phyloP scores from a whole-genome alignment of 1,140 invertebrate species.

The Colletes gigas region DNA sequence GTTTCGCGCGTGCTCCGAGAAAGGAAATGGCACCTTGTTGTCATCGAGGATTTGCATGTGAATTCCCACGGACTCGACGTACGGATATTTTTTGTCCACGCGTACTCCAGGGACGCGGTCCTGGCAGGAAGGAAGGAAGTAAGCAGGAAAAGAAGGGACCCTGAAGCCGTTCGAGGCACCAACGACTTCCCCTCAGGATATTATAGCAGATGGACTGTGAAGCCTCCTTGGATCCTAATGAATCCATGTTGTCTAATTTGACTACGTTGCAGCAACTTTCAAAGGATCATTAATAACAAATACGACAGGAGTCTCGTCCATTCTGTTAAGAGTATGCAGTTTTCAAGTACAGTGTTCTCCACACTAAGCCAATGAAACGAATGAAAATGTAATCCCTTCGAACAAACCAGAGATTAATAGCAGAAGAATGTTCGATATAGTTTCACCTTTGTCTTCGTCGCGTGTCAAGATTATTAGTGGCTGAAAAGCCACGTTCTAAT shows the following conservation, averaged over 20 bases:
- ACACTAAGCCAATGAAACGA: too few species aligned
- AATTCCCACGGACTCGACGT: conserved; percentile 63
- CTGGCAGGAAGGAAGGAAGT: conserved; percentile 48
- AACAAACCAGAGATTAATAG: too few species aligned
- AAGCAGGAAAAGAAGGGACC: conserved; percentile 48
- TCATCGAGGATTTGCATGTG: conserved; percentile 67
- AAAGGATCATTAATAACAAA: too few species aligned
- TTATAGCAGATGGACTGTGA: conserved; percentile 43
- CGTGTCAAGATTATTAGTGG: not conserved
- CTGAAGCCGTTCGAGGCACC: conserved; percentile 35
- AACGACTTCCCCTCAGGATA: conserved; percentile 50
- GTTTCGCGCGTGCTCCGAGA: conserved; percentile 40
- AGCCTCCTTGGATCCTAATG: conserved; percentile 33
- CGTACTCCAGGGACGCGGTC: conserved; percentile 19
- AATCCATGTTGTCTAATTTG: not conserved
- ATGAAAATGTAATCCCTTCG: too few species aligned
- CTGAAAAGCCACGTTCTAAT: conserved; percentile 16
- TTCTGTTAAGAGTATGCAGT: too few species aligned
- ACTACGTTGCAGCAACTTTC: too few species aligned
- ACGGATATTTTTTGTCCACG: conserved; percentile 54
- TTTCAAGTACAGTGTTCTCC: too few species aligned
- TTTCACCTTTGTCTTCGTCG: conserved; percentile 37
- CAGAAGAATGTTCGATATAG: too few species aligned
- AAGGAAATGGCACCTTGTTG: conserved; percentile 52
- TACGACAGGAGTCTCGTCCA: too few species aligned